These are phyloP conservation scores for Cardiocondyla obscurior DNA, from an alignment of 1,140 invertebrate genomes.

Conservation along the genomic window DNA sequence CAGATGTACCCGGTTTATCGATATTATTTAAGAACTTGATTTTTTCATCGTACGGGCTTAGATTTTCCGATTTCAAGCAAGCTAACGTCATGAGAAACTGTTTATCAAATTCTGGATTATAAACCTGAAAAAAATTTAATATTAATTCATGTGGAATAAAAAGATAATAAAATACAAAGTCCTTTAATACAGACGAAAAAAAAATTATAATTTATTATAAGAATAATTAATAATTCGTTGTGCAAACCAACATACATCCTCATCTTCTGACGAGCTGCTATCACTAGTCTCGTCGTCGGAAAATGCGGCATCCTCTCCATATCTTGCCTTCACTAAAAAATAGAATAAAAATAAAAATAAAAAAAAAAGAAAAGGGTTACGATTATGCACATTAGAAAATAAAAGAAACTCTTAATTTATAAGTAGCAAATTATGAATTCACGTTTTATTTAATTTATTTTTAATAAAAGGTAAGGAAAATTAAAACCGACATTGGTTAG, in stretches of 20 bases:
- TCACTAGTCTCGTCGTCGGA: constrained; percentile 76
- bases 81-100: constrained; percentile 94
- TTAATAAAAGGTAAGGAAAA: background rate
- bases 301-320: constrained; percentile 84
- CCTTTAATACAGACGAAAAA: background rate
- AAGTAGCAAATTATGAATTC: no score
- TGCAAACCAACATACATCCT: constrained; percentile 77
- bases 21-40: constrained; percentile 89
- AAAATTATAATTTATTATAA: background rate
- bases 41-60: constrained; percentile 92
- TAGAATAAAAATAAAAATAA: constrained; percentile 1
- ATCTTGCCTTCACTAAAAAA: constrained; percentile 89
- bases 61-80: constrained; percentile 94
- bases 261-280: constrained; percentile 85
- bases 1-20: constrained; percentile 68
- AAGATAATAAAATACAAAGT: background rate
- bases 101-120: constrained; percentile 87
- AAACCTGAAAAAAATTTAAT: constrained; percentile 64
- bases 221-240: background rate
- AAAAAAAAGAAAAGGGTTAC: background rate
- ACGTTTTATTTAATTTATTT: no score
- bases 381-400: background rate
- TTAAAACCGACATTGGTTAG: background rate
- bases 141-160: background rate
- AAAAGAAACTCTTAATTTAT: no score